phyloP scores from a whole-genome alignment of 1,140 invertebrate species.

The Drosophila biarmipes region DNA sequence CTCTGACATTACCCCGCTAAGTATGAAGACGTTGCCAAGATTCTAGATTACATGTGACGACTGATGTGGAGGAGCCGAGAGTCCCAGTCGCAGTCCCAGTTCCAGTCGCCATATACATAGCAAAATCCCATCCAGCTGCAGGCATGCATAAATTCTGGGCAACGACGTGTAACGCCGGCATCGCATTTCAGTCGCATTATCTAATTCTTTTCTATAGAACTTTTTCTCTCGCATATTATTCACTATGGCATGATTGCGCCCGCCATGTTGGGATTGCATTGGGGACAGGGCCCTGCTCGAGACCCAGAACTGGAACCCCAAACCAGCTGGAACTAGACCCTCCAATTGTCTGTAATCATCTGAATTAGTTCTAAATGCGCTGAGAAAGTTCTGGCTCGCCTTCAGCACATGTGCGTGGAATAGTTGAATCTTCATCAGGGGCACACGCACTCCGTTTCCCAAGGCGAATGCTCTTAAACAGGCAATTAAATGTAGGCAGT shows the following conservation, averaged over 20 bases:
- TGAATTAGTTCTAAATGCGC: conserved; percentile 72
- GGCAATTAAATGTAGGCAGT: conserved; percentile 55
- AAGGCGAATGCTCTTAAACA: conserved; percentile 32
- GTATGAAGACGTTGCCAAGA: conserved; percentile 79
- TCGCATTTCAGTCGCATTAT: conserved; percentile 79
- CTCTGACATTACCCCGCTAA: conserved; percentile 69
- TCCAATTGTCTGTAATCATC: conserved; percentile 60
- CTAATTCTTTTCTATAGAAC: conserved; percentile 65
- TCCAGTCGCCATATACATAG: not conserved
- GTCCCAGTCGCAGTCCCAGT: not conserved
- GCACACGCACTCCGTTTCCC: conserved; percentile 58
- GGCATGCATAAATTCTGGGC: conserved; percentile 74
- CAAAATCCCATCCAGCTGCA: conserved; percentile 40
- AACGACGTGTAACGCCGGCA: conserved; percentile 77
- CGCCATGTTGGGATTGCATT: conserved; percentile 20
- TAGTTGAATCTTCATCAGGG: conserved; percentile 33
- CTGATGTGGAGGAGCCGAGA: conserved; percentile 4
- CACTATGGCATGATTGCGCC: conserved; percentile 58
- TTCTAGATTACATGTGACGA: conserved; percentile 81
- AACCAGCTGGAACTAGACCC: conserved; percentile 17
- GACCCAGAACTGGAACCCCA: conserved; percentile 4
- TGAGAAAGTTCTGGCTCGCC: conserved; percentile 50
- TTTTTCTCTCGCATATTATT: conserved; percentile 47
- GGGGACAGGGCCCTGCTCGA: conserved; percentile 30
- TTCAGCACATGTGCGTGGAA: conserved; percentile 40